Conservation (phyloP, 2,888 invertebrate genomes). For the Morinoia aosen region DNA sequence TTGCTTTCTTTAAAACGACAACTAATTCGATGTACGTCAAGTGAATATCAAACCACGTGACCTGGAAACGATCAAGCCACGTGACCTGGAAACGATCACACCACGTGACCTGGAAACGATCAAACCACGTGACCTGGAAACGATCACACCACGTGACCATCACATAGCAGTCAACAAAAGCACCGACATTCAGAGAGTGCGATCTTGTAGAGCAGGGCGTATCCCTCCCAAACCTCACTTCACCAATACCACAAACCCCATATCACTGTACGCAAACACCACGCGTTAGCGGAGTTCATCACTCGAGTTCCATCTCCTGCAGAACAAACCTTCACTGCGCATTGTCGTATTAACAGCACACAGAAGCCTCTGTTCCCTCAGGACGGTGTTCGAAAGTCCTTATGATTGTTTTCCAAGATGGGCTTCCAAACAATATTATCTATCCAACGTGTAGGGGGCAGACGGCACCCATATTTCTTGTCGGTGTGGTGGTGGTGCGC, state of each 20-base stretch:
- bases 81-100: too few species aligned
- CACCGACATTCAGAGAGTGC: background rate
- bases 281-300: background rate
- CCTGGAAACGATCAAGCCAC: too few species aligned
- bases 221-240: background rate
- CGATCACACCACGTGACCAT: too few species aligned
- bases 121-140: too few species aligned
- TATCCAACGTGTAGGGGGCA: background rate
- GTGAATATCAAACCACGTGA: too few species aligned
- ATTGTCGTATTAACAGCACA: background rate
- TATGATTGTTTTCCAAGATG: background rate
- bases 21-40: too few species aligned
- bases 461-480: background rate
- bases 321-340: background rate
- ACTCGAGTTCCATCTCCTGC: background rate
- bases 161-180: too few species aligned
- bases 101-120: too few species aligned
- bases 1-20: too few species aligned
- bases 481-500: background rate
- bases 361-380: background rate
- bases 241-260: background rate
- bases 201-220: background rate
- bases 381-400: background rate
- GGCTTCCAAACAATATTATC: slow-evolving; percentile 22
- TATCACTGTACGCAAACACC: background rate